These are phyloP conservation scores for Emmelina monodactyla DNA, from an alignment of 2,888 invertebrate genomes.

Conservation along the genomic window DNA sequence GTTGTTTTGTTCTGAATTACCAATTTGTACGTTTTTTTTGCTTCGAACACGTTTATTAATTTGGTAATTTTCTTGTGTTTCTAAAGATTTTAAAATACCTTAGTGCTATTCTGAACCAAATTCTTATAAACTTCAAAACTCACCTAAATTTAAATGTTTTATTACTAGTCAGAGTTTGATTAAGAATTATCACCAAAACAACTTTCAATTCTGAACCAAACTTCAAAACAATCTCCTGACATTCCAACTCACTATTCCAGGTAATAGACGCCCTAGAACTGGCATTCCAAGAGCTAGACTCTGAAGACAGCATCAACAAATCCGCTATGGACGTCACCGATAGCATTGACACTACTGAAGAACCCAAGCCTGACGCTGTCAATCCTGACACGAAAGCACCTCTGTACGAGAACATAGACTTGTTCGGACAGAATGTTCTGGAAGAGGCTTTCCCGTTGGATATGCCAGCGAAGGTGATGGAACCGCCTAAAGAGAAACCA, in stretches of 20 bases:
- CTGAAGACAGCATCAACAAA: conserved; percentile 39
- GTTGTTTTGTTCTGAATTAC: too few species aligned
- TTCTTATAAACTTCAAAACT: too few species aligned
- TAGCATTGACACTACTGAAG: conserved; percentile 13
- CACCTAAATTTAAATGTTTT: too few species aligned
- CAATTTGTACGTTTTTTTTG: too few species aligned
- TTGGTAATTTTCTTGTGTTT: too few species aligned
- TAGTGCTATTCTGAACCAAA: too few species aligned
- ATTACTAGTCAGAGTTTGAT: too few species aligned
- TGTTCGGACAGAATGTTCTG: conserved; percentile 27
- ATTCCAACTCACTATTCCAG: conserved; percentile 35
- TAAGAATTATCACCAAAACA: too few species aligned
- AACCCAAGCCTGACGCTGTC: conserved; percentile 17
- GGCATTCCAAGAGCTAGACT: conserved; percentile 70
- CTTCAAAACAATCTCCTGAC: too few species aligned
- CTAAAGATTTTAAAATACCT: too few species aligned
- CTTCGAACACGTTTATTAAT: too few species aligned
- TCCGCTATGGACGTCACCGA: conserved; percentile 48
- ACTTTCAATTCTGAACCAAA: too few species aligned
- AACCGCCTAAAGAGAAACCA: conserved; percentile 87
- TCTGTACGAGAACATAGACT: conserved; percentile 69
- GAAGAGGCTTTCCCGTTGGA: conserved; percentile 56
- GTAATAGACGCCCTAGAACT: conserved; percentile 70
- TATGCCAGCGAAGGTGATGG: conserved; percentile 65
- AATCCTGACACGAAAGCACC: conserved; percentile 46